Evolutionary conservation across 2,113 vertebrate genomes (phyloP).

Genomic region (Menidia beryllina): DNA sequence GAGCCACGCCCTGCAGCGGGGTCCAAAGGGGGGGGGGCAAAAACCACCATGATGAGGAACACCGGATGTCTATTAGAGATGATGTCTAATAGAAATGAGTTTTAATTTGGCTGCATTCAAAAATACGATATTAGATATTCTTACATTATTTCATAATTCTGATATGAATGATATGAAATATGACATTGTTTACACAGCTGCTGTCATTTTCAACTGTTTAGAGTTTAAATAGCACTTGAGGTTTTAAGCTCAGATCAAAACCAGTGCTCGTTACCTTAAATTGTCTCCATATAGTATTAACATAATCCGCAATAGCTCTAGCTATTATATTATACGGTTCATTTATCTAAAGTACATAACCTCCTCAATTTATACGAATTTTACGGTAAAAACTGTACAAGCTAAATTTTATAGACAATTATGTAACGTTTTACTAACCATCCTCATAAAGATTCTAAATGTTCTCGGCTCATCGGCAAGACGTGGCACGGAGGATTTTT

Average conservation of each 20-base stretch:
- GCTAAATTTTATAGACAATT: no score
- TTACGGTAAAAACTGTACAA: neutral
- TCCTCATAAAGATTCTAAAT: no score
- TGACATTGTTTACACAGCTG: neutral
- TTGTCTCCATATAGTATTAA: neutral
- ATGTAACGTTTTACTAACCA: no score
- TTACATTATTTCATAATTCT: neutral
- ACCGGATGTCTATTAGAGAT: neutral
- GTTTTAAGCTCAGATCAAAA: neutral
- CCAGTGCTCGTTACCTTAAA: neutral
- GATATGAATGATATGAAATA: neutral
- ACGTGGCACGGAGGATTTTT: no score
- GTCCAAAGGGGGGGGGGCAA: neutral
- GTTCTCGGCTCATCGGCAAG: no score
- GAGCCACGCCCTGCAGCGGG: constrained; percentile 24
- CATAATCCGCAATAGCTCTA: no score
- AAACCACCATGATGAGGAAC: neutral
- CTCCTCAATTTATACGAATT: neutral
- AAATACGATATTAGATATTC: neutral
- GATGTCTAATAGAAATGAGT: neutral
- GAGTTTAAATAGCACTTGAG: neutral
- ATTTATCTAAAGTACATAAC: neutral
- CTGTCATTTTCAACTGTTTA: neutral
- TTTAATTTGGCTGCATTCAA: neutral
- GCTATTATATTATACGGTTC: no score